Percentiles rank a stretch among this genome's conserved stretches.
These are phyloP conservation scores for Eueides isabella DNA, from an alignment of 1,140 invertebrate species.

Conservation along the genomic window DNA sequence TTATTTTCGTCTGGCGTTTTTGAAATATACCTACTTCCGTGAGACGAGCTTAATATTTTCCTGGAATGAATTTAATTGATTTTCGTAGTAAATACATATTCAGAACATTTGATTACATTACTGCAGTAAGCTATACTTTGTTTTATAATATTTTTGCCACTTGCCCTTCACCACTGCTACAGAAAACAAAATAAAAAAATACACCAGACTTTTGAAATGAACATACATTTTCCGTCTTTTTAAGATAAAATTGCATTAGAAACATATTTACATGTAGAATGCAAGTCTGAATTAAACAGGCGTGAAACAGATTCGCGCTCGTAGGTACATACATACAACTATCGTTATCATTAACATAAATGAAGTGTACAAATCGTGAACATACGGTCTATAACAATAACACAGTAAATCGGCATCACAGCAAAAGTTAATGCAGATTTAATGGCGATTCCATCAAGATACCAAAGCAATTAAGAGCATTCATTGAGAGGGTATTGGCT, in stretches of 20 bases:
- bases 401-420: constrained; percentile 10
- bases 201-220: too few species aligned
- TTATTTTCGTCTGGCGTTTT: constrained; percentile 41
- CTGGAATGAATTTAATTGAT: constrained; percentile 7
- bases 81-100: background rate
- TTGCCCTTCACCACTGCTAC: too few species aligned
- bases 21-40: constrained; percentile 31
- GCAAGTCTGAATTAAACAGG: too few species aligned
- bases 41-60: constrained; percentile 24
- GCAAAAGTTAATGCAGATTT: constrained; percentile 35
- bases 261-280: too few species aligned
- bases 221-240: too few species aligned
- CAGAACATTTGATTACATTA: background rate
- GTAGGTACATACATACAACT: too few species aligned
- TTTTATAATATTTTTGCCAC: background rate
- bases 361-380: background rate
- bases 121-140: background rate
- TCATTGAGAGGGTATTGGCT: constrained; percentile 40
- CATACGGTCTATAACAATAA: background rate
- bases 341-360: background rate
- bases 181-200: background rate
- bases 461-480: constrained; percentile 39
- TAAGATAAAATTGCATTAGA: too few species aligned
- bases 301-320: too few species aligned
- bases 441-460: constrained; percentile 30